Base-by-base conservation (phyloP, 1,140 invertebrate species). In the Ostrea denselamellosa region DNA sequence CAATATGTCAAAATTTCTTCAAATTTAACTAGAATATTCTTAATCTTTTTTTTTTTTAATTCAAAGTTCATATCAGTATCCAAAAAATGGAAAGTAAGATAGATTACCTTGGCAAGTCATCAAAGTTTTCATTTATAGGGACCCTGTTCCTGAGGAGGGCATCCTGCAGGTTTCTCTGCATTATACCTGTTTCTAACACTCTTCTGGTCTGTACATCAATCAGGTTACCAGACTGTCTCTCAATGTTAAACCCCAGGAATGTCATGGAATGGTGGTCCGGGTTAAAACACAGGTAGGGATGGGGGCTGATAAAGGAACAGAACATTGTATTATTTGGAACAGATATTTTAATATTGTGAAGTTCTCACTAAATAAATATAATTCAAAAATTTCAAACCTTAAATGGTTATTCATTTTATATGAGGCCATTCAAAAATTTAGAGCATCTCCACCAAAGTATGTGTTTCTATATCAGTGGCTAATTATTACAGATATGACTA, bases 211-310 rank as follows among this genome's bases (percentile, higher is more conserved):
- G 90, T 58, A 90, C 91, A 77, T 93, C 92, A 28, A 94, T 68
- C 28, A 94, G 56, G 86, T 93, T 90, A 7, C 93, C 93, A 52
- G 90, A 90, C 7, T 52, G 71, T 22, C 85, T 51, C 12, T 94
- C 90, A 54, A 94, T 92, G 81, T 91, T 91, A 87, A 94, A 94
- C 28, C 93, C 93, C 25, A 94, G 90, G 86, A 94, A 93, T 14
- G 93, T 93, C 89, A 94, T 91, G 2, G 92, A 90, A 34, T 91
- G 81, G 2, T 88, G 86, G 86, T 94, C 93, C 34, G 91, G 87
- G 87, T 94, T 94, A 90, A 94, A 94, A 85, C 94, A 94, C 12
- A 94, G 85, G 87, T 94, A 94, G 17, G 94, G 94, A 92, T 94
- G 93, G 12, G 93, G 91, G 65, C 93, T 94, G 90, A 77, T 91